Conservation (phyloP, 2,888 invertebrate species). For the Scrobipalpa atriplicella region DNA sequence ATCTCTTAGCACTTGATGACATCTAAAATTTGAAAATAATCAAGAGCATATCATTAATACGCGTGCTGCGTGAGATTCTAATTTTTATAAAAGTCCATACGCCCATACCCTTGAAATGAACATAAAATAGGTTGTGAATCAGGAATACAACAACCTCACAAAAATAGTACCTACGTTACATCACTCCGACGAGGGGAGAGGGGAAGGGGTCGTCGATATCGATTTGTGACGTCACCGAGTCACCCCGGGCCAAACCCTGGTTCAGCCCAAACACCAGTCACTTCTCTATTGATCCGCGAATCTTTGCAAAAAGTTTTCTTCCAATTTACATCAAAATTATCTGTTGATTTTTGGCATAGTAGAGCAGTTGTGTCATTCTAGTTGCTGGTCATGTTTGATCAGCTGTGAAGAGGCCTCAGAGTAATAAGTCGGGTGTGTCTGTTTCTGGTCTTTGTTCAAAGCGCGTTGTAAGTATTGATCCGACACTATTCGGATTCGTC, state of each 20-base stretch:
- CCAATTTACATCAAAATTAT: neutral
- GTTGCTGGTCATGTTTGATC: neutral
- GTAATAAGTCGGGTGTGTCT: neutral
- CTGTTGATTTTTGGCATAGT: neutral
- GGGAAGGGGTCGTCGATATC: conserved; percentile 36
- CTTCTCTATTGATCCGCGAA: conserved; percentile 3
- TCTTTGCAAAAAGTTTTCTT: neutral
- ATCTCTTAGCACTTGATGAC: no score
- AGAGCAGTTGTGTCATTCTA: neutral
- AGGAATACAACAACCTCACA: conserved; percentile 32
- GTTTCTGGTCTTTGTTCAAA: conserved; percentile 7
- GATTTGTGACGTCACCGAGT: conserved; percentile 53
- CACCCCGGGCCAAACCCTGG: conserved; percentile 35
- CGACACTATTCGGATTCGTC: neutral
- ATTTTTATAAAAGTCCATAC: neutral
- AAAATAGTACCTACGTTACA: conserved; percentile 40
- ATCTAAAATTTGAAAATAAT: no score
- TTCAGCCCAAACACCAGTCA: conserved; percentile 18
- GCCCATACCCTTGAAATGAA: conserved; percentile 35
- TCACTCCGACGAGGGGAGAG: conserved; percentile 36
- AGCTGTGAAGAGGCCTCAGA: conserved; percentile 1
- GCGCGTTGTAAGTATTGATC: neutral
- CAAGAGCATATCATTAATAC: no score
- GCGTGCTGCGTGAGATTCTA: neutral
- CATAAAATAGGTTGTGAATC: conserved; percentile 33